A percentile compares a stretch with the other conserved stretches of the same genome.
phyloP scores from a whole-genome alignment of 2,797 vertebrate species.

The Cephalopachus bancanus region DNA sequence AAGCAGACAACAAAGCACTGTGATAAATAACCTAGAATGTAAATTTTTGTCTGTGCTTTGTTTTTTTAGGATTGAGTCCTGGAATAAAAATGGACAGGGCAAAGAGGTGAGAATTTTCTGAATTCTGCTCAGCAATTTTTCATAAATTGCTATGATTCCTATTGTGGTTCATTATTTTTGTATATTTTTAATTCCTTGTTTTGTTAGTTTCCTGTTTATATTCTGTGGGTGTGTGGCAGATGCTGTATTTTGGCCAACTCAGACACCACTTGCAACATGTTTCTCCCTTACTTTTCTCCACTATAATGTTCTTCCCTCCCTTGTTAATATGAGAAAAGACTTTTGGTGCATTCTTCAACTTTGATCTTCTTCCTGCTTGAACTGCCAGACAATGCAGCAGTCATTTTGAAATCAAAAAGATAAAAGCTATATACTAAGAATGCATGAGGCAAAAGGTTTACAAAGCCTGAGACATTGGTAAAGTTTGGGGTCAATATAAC shows the following conservation, averaged over 20 bases:
- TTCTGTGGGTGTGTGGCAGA: not conserved
- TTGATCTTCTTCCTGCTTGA: not conserved
- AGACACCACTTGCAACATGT: not conserved
- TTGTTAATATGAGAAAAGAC: not conserved
- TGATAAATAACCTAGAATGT: not conserved
- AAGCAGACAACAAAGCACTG: not conserved
- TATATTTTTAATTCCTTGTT: not conserved
- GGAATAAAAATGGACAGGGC: not conserved
- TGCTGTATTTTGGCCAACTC: not conserved
- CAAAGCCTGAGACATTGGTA: not conserved
- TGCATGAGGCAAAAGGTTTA: not conserved
- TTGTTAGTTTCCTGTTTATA: not conserved
- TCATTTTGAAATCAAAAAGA: constrained; percentile 41
- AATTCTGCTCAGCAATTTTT: not conserved
- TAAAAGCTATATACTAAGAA: not conserved
- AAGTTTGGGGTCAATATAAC: not conserved
- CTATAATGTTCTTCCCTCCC: not conserved
- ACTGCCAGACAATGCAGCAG: not conserved
- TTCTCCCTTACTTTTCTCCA: not conserved
- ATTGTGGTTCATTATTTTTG: not conserved
- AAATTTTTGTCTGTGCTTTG: not conserved
- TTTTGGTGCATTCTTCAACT: not conserved
- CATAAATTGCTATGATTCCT: not conserved
- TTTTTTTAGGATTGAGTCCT: constrained; percentile 9
- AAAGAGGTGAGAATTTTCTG: not conserved